Percentiles rank a stretch among this genome's conserved stretches.
These are phyloP conservation scores for Staurois parvus DNA, from an alignment of 2,797 vertebrate genomes.

Conservation along the genomic window DNA sequence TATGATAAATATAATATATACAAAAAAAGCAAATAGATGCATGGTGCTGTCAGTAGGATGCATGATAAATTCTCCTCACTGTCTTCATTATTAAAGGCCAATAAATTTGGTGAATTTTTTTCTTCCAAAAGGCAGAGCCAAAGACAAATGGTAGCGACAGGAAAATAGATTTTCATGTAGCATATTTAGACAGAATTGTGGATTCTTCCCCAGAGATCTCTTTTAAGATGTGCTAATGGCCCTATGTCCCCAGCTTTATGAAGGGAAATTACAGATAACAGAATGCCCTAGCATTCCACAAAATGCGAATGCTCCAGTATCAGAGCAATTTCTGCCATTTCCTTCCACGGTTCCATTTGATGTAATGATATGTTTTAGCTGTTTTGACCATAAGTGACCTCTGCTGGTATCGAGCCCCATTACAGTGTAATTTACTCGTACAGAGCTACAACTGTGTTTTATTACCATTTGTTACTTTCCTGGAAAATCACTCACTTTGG, in stretches of 20 bases:
- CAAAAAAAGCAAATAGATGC: too few relatives aligned
- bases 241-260: neutral
- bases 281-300: neutral
- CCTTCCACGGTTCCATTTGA: slow-evolving; percentile 11
- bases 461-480: slow-evolving; percentile 25
- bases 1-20: too few relatives aligned
- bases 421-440: slow-evolving; percentile 27
- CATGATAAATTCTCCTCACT: too few relatives aligned
- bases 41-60: too few relatives aligned
- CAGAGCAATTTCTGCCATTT: slow-evolving; percentile 10
- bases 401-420: slow-evolving; percentile 30
- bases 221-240: neutral
- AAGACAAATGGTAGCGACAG: neutral
- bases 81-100: too few relatives aligned
- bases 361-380: slow-evolving; percentile 41
- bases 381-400: slow-evolving; percentile 51
- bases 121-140: too few relatives aligned
- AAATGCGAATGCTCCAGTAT: neutral
- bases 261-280: neutral
- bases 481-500: slow-evolving; percentile 28
- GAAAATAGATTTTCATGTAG: neutral
- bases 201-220: neutral
- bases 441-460: slow-evolving; percentile 36
- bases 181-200: neutral
- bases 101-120: too few relatives aligned